Conservation (phyloP, 2,113 vertebrate genomes). For the Anoplopoma fimbria region DNA sequence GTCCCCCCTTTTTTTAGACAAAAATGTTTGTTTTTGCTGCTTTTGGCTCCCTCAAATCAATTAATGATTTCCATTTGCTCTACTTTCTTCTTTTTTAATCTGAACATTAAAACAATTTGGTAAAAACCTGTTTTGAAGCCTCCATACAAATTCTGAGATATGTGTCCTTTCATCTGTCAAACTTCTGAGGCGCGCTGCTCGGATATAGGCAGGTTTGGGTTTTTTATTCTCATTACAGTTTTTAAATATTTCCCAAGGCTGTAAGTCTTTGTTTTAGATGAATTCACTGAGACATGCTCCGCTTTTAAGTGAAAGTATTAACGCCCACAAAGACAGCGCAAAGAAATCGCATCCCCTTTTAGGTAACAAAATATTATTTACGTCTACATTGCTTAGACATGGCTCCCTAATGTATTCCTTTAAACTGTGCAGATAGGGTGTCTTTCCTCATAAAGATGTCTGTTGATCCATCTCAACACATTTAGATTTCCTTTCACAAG, state of each 20-base stretch:
- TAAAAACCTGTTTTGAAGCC: constrained; percentile 74
- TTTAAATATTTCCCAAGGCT: constrained; percentile 63
- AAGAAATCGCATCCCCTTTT: constrained; percentile 46
- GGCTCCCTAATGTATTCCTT: constrained; percentile 52
- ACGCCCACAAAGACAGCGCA: constrained; percentile 26
- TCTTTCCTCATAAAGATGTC: constrained; percentile 50
- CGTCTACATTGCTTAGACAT: constrained; percentile 52
- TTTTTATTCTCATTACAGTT: constrained; percentile 68
- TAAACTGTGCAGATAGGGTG: constrained; percentile 41
- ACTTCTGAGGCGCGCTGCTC: constrained; percentile 66
- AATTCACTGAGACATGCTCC: constrained; percentile 46
- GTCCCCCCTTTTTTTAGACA: constrained; percentile 44
- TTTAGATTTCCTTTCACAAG: constrained; percentile 58
- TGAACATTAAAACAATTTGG: constrained; percentile 76
- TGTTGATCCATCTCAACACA: constrained; percentile 30
- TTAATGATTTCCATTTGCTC: constrained; percentile 78
- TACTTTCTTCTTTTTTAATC: constrained; percentile 73
- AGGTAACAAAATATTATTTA: constrained; percentile 54
- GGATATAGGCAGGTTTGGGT: constrained; percentile 70
- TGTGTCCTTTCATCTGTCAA: constrained; percentile 76
- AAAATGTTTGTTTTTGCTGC: constrained; percentile 72
- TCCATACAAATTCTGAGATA: constrained; percentile 68
- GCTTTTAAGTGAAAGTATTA: constrained; percentile 58
- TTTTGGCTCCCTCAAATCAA: constrained; percentile 74
- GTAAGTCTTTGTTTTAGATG: constrained; percentile 72